Evolutionary conservation across 2,113 vertebrate species (phyloP), one percentile per base, ranked within the genome.

Genomic region (Pterophyllum scalare): DNA sequence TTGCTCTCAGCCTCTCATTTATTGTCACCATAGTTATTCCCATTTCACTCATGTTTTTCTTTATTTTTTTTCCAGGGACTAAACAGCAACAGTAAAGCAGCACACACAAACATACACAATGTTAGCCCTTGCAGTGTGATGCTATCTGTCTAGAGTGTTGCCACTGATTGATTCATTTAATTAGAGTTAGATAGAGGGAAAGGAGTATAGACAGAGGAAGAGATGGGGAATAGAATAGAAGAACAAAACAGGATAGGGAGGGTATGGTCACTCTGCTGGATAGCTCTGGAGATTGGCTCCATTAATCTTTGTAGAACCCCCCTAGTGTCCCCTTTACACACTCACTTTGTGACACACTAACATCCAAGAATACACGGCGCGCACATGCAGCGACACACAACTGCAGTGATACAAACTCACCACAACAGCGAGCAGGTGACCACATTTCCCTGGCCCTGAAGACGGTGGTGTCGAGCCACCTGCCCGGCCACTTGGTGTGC

Each of bases 131-230:
- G 91, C 24, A n/a, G 57, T 56, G 78, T 77, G 92, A 93, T 94
- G 89, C 89, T 95, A 94, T 96, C 95, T 93, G 91, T 91, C 88
- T 85, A 52, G 88, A 85, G 82, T 43, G 84, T 12, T 74, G 80
- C 86, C 88, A 87, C 95, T 96, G 96, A 97, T 83, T 95, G 95
- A 96, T 97, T 95, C 83, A 96, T 95, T 95, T 97, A 96, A 96
- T 96, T 96, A 95, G 89, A 94, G 93, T 40, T 91, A 78, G 88
- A 92, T 91, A 77, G 78, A 90, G 59, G 64, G 84, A 93, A 89
- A 80, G 64, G 56, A 60, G 79, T 6, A 28, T 70, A 52, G 77
- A 20, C 54, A 35, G 79, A 81, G 70, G 75, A 77, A 75, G 87
- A 78, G 74, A 84, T 59, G 76, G 85, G 62, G 90, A 84, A 76